These are phyloP conservation scores for Crotalus helleri DNA, from an alignment of 2,113 vertebrate species.

Conservation along the genomic window DNA sequence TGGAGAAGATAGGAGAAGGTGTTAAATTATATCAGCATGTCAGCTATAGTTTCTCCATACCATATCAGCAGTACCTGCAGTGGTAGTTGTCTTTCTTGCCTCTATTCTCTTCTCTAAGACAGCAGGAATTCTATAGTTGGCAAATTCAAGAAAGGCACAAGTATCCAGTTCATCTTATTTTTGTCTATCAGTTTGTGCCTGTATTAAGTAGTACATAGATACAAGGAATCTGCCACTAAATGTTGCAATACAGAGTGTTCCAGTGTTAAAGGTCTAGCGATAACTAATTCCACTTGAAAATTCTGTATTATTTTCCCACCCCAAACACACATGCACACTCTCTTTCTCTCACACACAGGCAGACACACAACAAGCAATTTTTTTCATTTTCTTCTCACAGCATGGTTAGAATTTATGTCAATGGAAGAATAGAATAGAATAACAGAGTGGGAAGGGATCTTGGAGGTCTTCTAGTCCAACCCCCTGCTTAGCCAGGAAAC, in stretches of 20 bases:
- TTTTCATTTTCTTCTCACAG: not conserved
- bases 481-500: no score
- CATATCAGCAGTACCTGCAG: not conserved
- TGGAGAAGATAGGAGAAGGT: not conserved
- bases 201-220: not conserved
- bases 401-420: not conserved
- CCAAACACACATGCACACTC: not conserved
- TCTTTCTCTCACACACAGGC: not conserved
- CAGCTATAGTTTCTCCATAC: not conserved
- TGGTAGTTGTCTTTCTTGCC: not conserved
- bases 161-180: not conserved
- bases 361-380: not conserved
- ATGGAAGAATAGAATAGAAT: not conserved
- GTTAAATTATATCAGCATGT: not conserved
- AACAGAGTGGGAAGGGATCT: no score
- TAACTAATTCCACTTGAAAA: not conserved
- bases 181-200: not conserved
- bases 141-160: not conserved
- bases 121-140: not conserved
- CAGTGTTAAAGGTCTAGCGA: not conserved
- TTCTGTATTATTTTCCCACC: not conserved
- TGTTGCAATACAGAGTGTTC: not conserved
- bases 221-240: not conserved
- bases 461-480: no score
- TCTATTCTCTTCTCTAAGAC: not conserved